These are phyloP conservation scores for Phrynocephalus vlangalii DNA, from an alignment of 2,797 vertebrate genomes.

Conservation along the genomic window DNA sequence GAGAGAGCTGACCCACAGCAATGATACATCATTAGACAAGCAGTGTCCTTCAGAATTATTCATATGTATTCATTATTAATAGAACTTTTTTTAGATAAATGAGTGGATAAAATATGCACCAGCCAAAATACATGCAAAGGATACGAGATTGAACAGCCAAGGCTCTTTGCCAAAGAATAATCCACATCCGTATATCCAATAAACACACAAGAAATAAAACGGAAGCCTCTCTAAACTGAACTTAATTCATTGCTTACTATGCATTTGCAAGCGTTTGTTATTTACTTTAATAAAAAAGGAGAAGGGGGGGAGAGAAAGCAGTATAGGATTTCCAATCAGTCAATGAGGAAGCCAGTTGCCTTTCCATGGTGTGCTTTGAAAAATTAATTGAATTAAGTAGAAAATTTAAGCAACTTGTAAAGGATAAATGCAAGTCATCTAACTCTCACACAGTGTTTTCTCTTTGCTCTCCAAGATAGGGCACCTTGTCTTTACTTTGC, in stretches of 20 bases:
- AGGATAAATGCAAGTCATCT: slow-evolving; percentile 27
- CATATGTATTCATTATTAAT: slow-evolving; percentile 33
- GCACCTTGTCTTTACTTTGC: slow-evolving; percentile 36
- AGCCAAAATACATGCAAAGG: slow-evolving; percentile 67
- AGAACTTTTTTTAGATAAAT: slow-evolving; percentile 50
- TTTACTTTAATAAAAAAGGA: slow-evolving; percentile 32
- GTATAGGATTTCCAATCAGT: slow-evolving; percentile 23
- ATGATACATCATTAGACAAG: slow-evolving; percentile 43
- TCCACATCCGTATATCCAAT: slow-evolving; percentile 30
- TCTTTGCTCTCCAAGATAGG: slow-evolving; percentile 37
- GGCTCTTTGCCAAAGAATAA: slow-evolving; percentile 44
- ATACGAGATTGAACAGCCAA: slow-evolving; percentile 32
- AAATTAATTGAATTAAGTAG: slow-evolving; percentile 56
- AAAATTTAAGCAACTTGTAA: slow-evolving; percentile 52
- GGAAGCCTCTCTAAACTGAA: slow-evolving; percentile 29
- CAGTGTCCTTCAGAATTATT: slow-evolving; percentile 44
- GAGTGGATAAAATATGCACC: slow-evolving; percentile 60
- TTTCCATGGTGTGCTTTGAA: slow-evolving; percentile 36
- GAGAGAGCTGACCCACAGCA: slow-evolving; percentile 56
- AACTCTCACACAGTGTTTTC: neutral
- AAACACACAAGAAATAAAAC: slow-evolving; percentile 50
- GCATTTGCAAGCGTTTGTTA: slow-evolving; percentile 40
- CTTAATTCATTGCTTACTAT: slow-evolving; percentile 17
- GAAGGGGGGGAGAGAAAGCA: slow-evolving; percentile 10
- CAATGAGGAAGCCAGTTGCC: slow-evolving; percentile 46